Percentiles rank a stretch among this genome's conserved stretches.
These are phyloP conservation scores for Clavelina lepadiformis DNA, from an alignment of 23 tunicate species.

Conservation along the genomic window DNA sequence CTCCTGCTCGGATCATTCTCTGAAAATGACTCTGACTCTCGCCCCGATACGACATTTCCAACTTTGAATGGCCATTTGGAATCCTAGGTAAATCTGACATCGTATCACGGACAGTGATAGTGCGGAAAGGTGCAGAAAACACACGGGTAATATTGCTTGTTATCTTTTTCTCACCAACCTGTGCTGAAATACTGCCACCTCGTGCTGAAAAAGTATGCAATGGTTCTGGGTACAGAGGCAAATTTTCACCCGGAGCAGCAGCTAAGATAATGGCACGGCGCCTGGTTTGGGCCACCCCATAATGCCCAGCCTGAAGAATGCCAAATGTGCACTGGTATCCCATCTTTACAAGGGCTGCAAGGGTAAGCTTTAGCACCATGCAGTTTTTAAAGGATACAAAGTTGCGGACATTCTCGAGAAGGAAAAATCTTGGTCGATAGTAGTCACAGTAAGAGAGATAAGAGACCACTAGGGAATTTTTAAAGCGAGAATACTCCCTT, in stretches of 20 bases:
- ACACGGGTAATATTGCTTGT: constrained; percentile 49
- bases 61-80: constrained; percentile 67
- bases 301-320: constrained; percentile 86
- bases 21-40: constrained; percentile 74
- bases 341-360: constrained; percentile 70
- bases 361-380: constrained; percentile 64
- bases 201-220: constrained; percentile 69
- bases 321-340: constrained; percentile 93
- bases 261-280: constrained; percentile 84
- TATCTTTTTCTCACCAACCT: constrained; percentile 57
- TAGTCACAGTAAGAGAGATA: constrained; percentile 89
- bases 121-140: constrained; percentile 68
- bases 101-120: constrained; percentile 79
- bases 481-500: constrained; percentile 76
- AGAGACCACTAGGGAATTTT: constrained; percentile 75
- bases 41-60: constrained; percentile 42
- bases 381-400: constrained; percentile 81
- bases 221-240: constrained; percentile 87
- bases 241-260: constrained; percentile 83
- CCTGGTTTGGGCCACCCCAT: constrained; percentile 84
- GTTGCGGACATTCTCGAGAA: constrained; percentile 81
- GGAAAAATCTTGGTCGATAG: constrained; percentile 76
- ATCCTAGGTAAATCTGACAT: constrained; percentile 89
- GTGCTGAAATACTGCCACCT: constrained; percentile 59
- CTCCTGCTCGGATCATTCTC: constrained; percentile 50